Evolutionary conservation across 2,113 vertebrate species (phyloP), one percentile per base, ranked within the genome.

Genomic region (Gambusia affinis): DNA sequence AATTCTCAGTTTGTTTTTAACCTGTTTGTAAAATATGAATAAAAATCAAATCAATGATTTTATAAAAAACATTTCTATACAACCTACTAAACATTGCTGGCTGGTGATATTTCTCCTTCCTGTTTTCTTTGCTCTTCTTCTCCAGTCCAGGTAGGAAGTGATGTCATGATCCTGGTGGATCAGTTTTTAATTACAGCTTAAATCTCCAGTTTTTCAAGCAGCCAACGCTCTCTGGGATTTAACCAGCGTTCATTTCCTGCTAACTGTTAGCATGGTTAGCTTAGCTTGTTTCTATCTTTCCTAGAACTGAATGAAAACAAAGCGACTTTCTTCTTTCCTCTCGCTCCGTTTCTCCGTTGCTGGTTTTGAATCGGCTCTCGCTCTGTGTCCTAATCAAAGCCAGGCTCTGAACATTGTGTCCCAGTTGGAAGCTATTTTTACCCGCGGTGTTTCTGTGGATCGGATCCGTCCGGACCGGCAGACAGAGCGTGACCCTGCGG

Each of bases 361-460:
- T 35, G 27, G 64, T 80, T 80, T 78, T 12, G 73, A 79, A 81
- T 78, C 31, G 8, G 60, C 64, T 33, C 78, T 72, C 61, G 71
- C 76, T 73, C 11, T 29, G 79, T 87, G 83, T 91, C 80, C 89
- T 92, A 90, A 89, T 92, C 90, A 91, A 90, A 88, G 81, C 85
- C 84, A 89, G 89, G 81, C 84, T 86, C 80, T 87, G 89, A 87
- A 91, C 90, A 91, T 89, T 86, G 88, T 88, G 88, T 93, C 89
- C 92, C 89, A 88, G 87, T 89, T 88, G 89, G 88, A 69, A 63
- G 87, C 87, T 91, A 92, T 92, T 93, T 91, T 87, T 92, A 90
- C 86, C 90, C 60, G 76, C 22, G 72, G 72, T 80, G 70, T 70
- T 85, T 86, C 80, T 81, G 76, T 71, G 81, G 86, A 86, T 89